These are phyloP conservation scores for Molorchus minor DNA, from an alignment of 2,888 invertebrate species.

Conservation along the genomic window DNA sequence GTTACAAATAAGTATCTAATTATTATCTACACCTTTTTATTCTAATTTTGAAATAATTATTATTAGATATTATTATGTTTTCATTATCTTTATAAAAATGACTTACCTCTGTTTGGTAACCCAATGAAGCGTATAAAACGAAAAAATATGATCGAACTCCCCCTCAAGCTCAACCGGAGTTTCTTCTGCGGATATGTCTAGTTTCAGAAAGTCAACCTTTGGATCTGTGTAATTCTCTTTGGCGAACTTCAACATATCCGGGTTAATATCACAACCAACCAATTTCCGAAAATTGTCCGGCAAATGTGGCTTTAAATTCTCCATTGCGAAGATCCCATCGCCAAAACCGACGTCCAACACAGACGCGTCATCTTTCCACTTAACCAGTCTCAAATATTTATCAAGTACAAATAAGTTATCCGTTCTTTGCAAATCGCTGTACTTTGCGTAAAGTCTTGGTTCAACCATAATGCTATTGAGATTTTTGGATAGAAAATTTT, in stretches of 20 bases:
- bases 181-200: slow-evolving; percentile 69
- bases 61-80: too few species aligned
- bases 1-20: too few species aligned
- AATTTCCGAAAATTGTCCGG: slow-evolving; percentile 66
- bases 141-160: slow-evolving; percentile 74
- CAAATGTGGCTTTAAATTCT: slow-evolving; percentile 71
- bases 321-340: slow-evolving; percentile 74
- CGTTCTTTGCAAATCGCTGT: slow-evolving; percentile 73
- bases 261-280: slow-evolving; percentile 75
- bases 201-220: slow-evolving; percentile 63
- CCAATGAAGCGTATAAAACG: slow-evolving; percentile 85
- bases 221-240: slow-evolving; percentile 62
- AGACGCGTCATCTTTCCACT: slow-evolving; percentile 57
- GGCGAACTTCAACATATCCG: slow-evolving; percentile 76
- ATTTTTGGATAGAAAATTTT: too few species aligned
- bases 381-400: slow-evolving; percentile 66
- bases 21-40: too few species aligned
- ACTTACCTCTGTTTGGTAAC: slow-evolving; percentile 75
- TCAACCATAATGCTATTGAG: slow-evolving; percentile 56
- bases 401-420: slow-evolving; percentile 72
- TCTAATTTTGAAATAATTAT: too few species aligned
- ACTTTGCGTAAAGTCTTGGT: slow-evolving; percentile 74
- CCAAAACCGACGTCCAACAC: slow-evolving; percentile 80
- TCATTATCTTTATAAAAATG: too few species aligned
- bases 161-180: slow-evolving; percentile 64